A percentile compares a stretch with the other conserved stretches of the same genome.
phyloP scores from a whole-genome alignment of 2,113 vertebrate genomes.

The Nyctibius bracteatus region DNA sequence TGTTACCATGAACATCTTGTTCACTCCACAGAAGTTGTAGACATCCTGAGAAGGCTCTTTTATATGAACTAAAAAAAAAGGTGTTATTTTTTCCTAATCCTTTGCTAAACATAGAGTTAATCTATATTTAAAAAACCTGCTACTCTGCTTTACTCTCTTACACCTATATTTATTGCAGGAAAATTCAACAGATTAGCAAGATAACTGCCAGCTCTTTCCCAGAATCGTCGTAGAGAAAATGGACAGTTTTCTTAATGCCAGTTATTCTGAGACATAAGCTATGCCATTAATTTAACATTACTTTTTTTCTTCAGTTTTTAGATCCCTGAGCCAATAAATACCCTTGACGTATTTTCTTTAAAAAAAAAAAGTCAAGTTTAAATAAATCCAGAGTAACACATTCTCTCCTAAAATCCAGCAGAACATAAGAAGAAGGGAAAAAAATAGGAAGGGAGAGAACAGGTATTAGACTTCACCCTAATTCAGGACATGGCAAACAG shows the following conservation, averaged over 20 bases:
- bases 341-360: not conserved
- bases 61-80: not conserved
- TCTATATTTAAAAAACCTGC: not conserved
- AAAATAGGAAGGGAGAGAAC: not conserved
- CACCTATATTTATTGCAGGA: not conserved
- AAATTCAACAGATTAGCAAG: not conserved
- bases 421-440: not conserved
- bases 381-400: not conserved
- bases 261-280: not conserved
- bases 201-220: not conserved
- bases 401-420: not conserved
- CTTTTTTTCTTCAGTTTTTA: not conserved
- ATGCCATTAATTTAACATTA: not conserved
- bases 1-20: not conserved
- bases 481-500: not conserved
- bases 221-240: not conserved
- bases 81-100: not conserved
- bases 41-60: not conserved
- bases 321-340: not conserved
- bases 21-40: not conserved
- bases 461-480: not conserved
- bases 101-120: not conserved
- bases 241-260: not conserved
- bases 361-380: not conserved
- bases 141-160: not conserved